Base-by-base conservation (phyloP, 2,888 invertebrate genomes). In the Nomada fabriciana region DNA sequence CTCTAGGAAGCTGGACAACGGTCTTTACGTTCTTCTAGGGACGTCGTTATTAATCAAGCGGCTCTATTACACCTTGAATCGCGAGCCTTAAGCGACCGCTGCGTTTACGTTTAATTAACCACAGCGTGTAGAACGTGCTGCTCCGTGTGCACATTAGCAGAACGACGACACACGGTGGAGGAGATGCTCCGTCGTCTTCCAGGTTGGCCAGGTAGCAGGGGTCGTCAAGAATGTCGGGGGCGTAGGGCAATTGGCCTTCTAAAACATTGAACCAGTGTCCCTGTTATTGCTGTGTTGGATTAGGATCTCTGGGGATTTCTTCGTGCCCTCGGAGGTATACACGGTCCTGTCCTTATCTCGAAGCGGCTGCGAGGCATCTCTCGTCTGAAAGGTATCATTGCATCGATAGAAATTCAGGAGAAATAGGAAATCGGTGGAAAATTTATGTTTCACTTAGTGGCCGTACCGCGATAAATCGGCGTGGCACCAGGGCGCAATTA, bases 41-140 rank as follows among this genome's bases (percentile, higher is more conserved):
- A 23, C 74, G 7, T 73, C 52, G 23, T 52, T 36, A 55, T 80
- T 63, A 43, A 57, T 79, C 64, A 77, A 63, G 57, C 57, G 43
- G 43, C 69, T n/a, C 64, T 53, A 60, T 78, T 67, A 78, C 47
- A 20, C 20, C 61, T 80, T 20, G 80, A 80, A 61, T 71, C 71
- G 36, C 60, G 71, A 36, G 36, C 29, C 47, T 80, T 80, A 80
- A 80, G 18, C 42, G 50, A 50, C 23, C 2, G 47, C 9, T 53
- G n/a, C 13, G 81, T 50, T 20, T 23, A 42, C 80, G 43, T 72
- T 80, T 80, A 80, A 80, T 80, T 80, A 80, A 72, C 67, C 67
- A 42, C 42, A 50, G 52, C 10, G 36, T 36, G 47, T 55, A 53
- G 20, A 42, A 55, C 70, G 23, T 65, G 36, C 20, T 50, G 42